Base-by-base conservation (phyloP, 1,140 invertebrate species). In the Euura lappo region DNA sequence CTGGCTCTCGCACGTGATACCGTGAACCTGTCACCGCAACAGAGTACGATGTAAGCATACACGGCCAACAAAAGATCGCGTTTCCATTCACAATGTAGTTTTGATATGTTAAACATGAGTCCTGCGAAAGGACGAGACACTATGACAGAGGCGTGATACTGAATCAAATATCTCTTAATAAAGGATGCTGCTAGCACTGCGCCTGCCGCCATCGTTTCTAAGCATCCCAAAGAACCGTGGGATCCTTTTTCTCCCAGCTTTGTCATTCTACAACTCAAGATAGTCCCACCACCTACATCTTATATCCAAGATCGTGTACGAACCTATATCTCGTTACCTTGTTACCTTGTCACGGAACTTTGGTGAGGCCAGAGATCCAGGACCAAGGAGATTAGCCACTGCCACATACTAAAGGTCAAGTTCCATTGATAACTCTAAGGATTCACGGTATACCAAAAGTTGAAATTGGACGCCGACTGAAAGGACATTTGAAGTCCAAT, bases 81-180 rank as follows among this genome's bases (percentile, higher is more conserved):
- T 44, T 47, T 75, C 76, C 71, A 77, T 79, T 80, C 78, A 81
- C 78, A 65, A 51, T 71, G 45, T 74, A 80, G 77, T 74, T 74
- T 74, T 74, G 68, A 71, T 74, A 74, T 74, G 72, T 70, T 74
- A 74, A 74, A 44, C 68, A 44, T 11, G 68, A 70, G 75, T 73
- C 74, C 71, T 73, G 72, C 80, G 79, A 80, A 80, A 77, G 77
- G 72, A 65, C 65, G 67, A 70, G 74, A 78, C 79, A 77, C 71
- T 77, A 74, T 79, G 74, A 60, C 60, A 71, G 77, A 79, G 80
- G 79, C 80, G 80, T 82, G 80, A 82, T 82, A 82, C 80, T 81
- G 80, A 82, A 82, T 82, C 80, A 79, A 81, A 79, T 72, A 76
- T 77, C 78, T 68, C 75, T 67, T 82, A 81, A 82, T 82, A 80